phyloP scores from a whole-genome alignment of 1,140 invertebrate species.

The Drosophila mayri region DNA sequence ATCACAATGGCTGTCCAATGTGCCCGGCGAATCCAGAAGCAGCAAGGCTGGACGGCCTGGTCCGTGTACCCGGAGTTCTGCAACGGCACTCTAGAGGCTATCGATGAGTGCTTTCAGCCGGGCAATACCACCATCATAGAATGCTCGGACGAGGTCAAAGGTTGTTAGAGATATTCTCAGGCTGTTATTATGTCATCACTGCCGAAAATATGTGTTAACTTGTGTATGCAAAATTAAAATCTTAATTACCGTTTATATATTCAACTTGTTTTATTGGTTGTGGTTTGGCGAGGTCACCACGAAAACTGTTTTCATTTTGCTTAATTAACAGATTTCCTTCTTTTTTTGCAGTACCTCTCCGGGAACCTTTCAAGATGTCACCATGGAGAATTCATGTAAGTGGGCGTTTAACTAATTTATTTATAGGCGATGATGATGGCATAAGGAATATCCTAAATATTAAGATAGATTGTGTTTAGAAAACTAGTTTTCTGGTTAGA shows the following conservation, averaged over 20 bases:
- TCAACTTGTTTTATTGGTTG: constrained; percentile 35
- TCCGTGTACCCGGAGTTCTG: constrained; percentile 87
- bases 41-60: constrained; percentile 90
- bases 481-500: neutral
- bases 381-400: constrained; percentile 85
- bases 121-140: constrained; percentile 13
- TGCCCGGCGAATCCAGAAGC: constrained; percentile 62
- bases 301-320: constrained; percentile 13
- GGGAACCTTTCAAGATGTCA: constrained; percentile 86
- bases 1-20: constrained; percentile 75
- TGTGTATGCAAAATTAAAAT: constrained; percentile 46
- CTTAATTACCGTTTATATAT: constrained; percentile 37
- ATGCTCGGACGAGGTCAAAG: constrained; percentile 31
- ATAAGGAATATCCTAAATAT: neutral
- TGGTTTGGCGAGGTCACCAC: constrained; percentile 29
- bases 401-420: neutral
- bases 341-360: constrained; percentile 86
- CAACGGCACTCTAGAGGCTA: constrained; percentile 59
- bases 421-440: neutral
- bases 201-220: constrained; percentile 53
- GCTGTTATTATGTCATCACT: constrained; percentile 53
- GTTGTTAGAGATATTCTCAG: constrained; percentile 20
- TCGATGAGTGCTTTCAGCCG: constrained; percentile 66
- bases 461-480: neutral
- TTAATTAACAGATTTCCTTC: constrained; percentile 56